Base-by-base conservation (phyloP, 2,888 invertebrate species). In the Halictus quadricinctus region DNA sequence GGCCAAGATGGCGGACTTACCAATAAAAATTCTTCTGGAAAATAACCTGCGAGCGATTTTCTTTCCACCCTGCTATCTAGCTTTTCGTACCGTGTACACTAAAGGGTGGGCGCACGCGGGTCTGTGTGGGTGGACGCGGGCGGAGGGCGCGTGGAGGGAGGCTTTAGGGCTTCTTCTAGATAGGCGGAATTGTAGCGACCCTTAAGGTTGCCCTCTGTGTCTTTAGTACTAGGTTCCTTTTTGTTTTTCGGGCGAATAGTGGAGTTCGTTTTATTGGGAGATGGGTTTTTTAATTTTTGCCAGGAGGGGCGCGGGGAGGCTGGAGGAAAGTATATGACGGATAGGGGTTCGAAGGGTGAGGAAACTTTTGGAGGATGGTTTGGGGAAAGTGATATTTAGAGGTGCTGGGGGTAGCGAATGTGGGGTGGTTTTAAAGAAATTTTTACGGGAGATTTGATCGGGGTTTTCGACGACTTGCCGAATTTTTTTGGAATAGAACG, bases 1-100 rank as follows among this genome's bases (percentile, higher is more conserved):
- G 79, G 76, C 76, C 93, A 94, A 92, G 90, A 94, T 94, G 94
- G 94, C 93, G 93, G 82, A 91, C 88, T 81, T 85, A 85, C 94
- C 94, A 94, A 94, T 94, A 93, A 92, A 94, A 94, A 94, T 94
- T 93, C 92, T 93, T 92, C 92, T 90, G 92, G 93, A 94, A 94
- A 94, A 94, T 94, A 93, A 91, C 93, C 93, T 92, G 90, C 93
- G 91, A 93, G 93, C 92, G 93, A 93, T 93, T 94, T 94, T 94
- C 92, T 93, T 90, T 89, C 89, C 84, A 80, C 86, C 87, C 76
- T 72, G 82, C 85, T 78, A 80, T 87, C 85, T 78, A 88, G 86
- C 89, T 89, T 89, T 89, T 89, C 89, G 89, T 80, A 79, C 87
- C 64, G 78, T 87, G 54, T 81, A 83, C 89, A 88, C 89, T 7